These are phyloP conservation scores for Drosophila acutilabella DNA, from an alignment of 2,888 invertebrate genomes.

Conservation along the genomic window DNA sequence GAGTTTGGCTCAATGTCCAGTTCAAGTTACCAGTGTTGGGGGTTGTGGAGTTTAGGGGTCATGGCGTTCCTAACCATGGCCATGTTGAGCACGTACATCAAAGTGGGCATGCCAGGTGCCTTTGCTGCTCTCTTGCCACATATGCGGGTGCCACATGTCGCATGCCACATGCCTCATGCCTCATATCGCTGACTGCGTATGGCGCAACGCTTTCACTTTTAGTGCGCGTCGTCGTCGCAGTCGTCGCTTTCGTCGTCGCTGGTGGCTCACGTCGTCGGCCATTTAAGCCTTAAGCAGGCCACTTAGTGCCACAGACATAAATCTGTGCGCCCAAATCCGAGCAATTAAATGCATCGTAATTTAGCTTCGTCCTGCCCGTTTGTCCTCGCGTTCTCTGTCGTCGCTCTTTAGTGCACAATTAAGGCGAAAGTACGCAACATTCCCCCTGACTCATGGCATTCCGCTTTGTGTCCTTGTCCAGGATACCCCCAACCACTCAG, in stretches of 20 bases:
- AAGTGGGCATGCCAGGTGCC: constrained; percentile 43
- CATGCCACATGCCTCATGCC: constrained; percentile 49
- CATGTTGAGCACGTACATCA: constrained; percentile 47
- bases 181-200: constrained; percentile 50
- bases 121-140: constrained; percentile 26
- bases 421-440: constrained; percentile 68
- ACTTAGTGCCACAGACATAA: constrained; percentile 82
- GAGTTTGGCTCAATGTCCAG: constrained; percentile 9
- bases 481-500: background rate
- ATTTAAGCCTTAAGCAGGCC: constrained; percentile 82
- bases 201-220: constrained; percentile 65
- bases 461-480: constrained; percentile 13
- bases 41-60: no score
- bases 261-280: constrained; percentile 69
- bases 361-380: constrained; percentile 47
- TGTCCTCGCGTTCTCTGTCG: constrained; percentile 17
- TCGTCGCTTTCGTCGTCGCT: constrained; percentile 14
- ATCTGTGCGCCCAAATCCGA: constrained; percentile 83
- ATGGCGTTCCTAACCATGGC: background rate
- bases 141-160: constrained; percentile 48
- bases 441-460: constrained; percentile 11
- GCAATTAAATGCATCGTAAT: constrained; percentile 83
- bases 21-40: constrained; percentile 9
- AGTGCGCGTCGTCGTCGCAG: constrained; percentile 35
- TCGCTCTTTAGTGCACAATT: constrained; percentile 76